These are phyloP conservation scores for Latrodectus geometricus DNA, from an alignment of 1,140 invertebrate genomes.

Conservation along the genomic window DNA sequence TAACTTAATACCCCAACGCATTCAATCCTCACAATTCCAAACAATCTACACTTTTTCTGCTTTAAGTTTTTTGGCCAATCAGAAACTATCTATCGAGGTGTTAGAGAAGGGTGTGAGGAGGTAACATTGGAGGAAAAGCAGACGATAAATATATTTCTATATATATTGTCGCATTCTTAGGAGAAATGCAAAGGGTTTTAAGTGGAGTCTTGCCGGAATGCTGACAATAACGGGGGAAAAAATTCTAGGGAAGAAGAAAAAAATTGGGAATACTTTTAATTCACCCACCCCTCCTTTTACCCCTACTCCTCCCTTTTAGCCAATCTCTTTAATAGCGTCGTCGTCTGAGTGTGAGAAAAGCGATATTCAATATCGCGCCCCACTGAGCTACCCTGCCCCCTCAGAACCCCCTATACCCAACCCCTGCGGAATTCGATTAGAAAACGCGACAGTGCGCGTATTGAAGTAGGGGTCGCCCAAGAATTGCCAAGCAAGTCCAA, in stretches of 20 bases:
- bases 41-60: too few species aligned
- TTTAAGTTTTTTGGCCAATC: too few species aligned
- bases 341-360: constrained; percentile 35
- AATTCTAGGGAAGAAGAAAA: background rate
- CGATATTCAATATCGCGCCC: constrained; percentile 59
- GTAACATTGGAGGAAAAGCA: background rate
- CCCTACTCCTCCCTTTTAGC: constrained; percentile 14
- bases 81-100: too few species aligned
- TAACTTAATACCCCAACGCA: too few species aligned
- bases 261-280: constrained; percentile 57
- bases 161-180: constrained; percentile 20
- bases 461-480: constrained; percentile 12
- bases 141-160: constrained; percentile 4
- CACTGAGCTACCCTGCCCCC: background rate
- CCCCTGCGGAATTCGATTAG: constrained; percentile 60
- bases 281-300: constrained; percentile 17
- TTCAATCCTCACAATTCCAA: too few species aligned
- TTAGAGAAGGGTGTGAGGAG: background rate
- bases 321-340: constrained; percentile 60
- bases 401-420: background rate
- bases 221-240: constrained; percentile 6
- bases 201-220: background rate
- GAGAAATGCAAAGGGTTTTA: constrained; percentile 43
- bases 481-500: constrained; percentile 11
- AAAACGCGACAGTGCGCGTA: constrained; percentile 56